Evolutionary conservation across 1,140 invertebrate species (phyloP), one percentile per base, ranked within the genome.

Genomic region (Schlechtendalia chinensis): DNA sequence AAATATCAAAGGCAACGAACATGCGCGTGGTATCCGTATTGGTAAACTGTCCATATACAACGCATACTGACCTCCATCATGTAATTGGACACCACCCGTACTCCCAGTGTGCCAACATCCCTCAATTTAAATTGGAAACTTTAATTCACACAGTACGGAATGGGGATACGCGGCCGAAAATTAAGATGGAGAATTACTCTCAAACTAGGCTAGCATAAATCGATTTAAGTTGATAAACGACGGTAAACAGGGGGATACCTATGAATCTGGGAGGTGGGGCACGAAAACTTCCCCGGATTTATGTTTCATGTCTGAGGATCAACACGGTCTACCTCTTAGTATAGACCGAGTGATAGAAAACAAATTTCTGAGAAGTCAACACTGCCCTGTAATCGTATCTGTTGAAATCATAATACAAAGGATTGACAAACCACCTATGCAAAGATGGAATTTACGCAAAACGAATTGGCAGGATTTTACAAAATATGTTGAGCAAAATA

Each of bases 1-100:
- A 65, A 65, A 65, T 65, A 29, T 65, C 61, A 19, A 65, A 59
- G 65, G 45, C 3, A 69, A 69, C n/a, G 65, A 69, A 59, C 56
- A 59, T n/a, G n/a, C 22, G 27, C 56, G 56, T 59, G 24, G 22
- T 59, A 59, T 59, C 56, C n/a, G 12, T 14, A 47, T 69, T n/a
- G 65, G 65, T 47, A 47, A 47, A 22, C 22, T 69, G n/a, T 24
- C 45, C 45, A 69, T 69, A 22, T 24, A 22, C n/a, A 69, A 69
- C 12, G 45, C 50, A 50, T 69, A 69, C 45, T 50, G 50, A 47
- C 65, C 45, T n/a, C 65, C 17, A 39, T 45, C 32, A 5, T 39
- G 63, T 1, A 69, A 47, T 2, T 69, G 32, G 65, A 50, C 45
- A 5, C 32, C 32, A 22, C 11, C n/a, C 0, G 61, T 65, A 32